Evolutionary conservation across 1,140 invertebrate species (phyloP), one percentile per base, ranked within the genome.

Genomic region (Bombus superbus): DNA sequence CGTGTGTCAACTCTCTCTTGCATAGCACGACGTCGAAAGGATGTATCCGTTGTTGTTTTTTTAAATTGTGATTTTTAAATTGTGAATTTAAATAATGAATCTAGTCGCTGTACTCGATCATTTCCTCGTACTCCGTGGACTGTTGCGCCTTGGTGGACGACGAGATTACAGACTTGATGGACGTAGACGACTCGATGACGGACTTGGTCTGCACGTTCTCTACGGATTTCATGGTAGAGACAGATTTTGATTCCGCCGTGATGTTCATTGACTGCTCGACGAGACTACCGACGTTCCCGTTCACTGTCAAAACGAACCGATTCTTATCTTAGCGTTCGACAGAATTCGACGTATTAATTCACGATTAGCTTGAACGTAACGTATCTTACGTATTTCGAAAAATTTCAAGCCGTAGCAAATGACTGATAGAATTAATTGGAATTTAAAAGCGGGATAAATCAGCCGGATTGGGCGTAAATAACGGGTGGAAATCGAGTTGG

Each of bases 121-220:
- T 86, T 72, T 95, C 94, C 81, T 95, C 94, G 44, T 93, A 92
- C 76, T 95, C 94, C 85, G 94, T 84, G 15, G 94, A 94, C 74
- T 91, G 87, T 0, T 93, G 93, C 0, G 93, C 92, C 72, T 68
- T 93, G 6, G 87, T 88, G 1, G 93, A 94, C 8, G 92, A 93
- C 1, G 93, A 91, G 28, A 87, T 90, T 22, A 94, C 92, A 3
- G 93, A 93, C 86, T 94, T 94, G 25, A 94, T 57, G 4, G 91
- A 92, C 38, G 89, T 89, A 13, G 93, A 92, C 1, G 94, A 95
- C 69, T 95, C 91, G 32, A 93, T 84, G 25, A 94, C 90, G 0
- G 94, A 93, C 75, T 93, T 93, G 1, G 92, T 92, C 57, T 95
- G 88, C 4, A 94, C 92, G 64, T 92, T 94, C 77, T 95, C 89